Percentiles rank a stretch among this genome's conserved stretches.
Conservation (phyloP, 2,113 vertebrate genomes). For the Equus quagga region DNA sequence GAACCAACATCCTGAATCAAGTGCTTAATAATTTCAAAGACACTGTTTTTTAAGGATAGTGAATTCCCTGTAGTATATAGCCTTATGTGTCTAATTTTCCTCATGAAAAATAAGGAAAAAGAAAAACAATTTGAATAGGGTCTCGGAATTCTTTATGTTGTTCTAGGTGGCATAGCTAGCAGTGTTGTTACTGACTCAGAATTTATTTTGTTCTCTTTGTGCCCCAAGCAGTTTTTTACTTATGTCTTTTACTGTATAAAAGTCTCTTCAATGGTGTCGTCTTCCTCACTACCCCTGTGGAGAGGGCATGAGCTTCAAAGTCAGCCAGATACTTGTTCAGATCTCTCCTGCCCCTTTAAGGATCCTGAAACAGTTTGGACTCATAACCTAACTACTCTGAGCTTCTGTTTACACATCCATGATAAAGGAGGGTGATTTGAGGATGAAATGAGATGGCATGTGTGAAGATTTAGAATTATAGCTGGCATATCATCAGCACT, state of each 20-base stretch:
- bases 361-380: not conserved
- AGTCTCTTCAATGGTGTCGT: not conserved
- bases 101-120: not conserved
- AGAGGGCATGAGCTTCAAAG: not conserved
- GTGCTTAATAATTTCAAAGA: slow-evolving; percentile 8
- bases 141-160: slow-evolving; percentile 2
- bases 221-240: not conserved
- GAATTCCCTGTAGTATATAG: not conserved
- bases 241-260: not conserved
- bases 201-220: slow-evolving; percentile 6
- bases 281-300: not conserved
- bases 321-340: not conserved
- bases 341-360: not conserved
- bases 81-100: not conserved
- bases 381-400: not conserved
- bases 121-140: not conserved
- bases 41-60: not conserved
- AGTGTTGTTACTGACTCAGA: not conserved
- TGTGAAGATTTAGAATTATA: not conserved
- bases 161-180: slow-evolving; percentile 8
- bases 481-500: not conserved
- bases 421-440: not conserved
- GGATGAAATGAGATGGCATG: not conserved
- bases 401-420: not conserved
- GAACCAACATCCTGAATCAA: not conserved